A percentile compares a stretch with the other conserved stretches of the same genome.
These are phyloP conservation scores for Gallinago paraguaiae DNA, from an alignment of 2,113 vertebrate genomes.

Conservation along the genomic window DNA sequence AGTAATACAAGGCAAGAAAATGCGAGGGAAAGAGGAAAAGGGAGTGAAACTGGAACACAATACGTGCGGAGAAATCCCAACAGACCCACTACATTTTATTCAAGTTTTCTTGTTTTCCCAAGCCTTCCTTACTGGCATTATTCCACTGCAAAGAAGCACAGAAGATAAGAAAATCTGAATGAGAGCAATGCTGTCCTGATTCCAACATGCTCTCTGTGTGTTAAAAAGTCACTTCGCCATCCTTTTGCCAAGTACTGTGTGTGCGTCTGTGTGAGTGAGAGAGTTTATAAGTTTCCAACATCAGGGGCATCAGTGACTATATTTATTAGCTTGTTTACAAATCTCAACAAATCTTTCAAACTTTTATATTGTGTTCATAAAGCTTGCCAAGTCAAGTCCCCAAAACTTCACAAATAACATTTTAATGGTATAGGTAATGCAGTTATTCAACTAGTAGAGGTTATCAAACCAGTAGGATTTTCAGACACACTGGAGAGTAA, in stretches of 20 bases:
- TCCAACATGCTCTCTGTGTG: neutral
- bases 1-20: neutral
- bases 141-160: neutral
- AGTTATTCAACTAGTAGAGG: neutral
- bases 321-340: neutral
- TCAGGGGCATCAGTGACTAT: neutral
- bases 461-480: neutral
- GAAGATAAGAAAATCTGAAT: slow-evolving; percentile 35
- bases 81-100: slow-evolving; percentile 10
- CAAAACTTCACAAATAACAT: neutral
- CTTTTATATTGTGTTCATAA: neutral
- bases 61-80: neutral
- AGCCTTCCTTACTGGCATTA: neutral
- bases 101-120: slow-evolving; percentile 41
- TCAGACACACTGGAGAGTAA: neutral
- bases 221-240: neutral
- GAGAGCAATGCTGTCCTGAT: neutral
- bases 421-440: neutral
- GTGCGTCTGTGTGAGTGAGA: fast-evolving
- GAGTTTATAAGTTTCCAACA: neutral
- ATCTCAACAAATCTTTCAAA: neutral
- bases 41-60: neutral
- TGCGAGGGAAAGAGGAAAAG: neutral
- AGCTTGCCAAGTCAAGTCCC: neutral
- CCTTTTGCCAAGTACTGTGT: neutral